Conservation (phyloP, 2,113 vertebrate genomes). For the Axis porcinus region DNA sequence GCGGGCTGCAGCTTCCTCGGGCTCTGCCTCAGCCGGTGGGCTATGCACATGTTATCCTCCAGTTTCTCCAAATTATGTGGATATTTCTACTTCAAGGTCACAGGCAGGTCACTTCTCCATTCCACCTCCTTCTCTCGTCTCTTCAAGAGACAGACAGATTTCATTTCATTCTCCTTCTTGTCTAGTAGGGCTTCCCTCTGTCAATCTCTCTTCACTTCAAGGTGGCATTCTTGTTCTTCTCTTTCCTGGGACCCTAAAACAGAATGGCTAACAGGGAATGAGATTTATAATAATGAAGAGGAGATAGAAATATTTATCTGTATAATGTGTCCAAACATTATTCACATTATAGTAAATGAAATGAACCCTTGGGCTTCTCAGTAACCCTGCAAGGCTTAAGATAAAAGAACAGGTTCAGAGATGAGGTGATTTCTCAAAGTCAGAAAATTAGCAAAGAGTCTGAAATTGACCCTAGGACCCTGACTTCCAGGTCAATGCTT, state of each 20-base stretch:
- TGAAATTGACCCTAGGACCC: no score
- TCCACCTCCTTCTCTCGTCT: not conserved
- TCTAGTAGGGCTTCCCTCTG: not conserved
- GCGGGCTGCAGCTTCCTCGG: not conserved
- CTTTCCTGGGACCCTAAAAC: not conserved
- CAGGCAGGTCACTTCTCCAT: not conserved
- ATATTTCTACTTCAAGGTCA: not conserved
- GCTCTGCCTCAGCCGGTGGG: accelerated
- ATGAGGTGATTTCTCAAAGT: not conserved
- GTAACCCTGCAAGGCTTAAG: not conserved
- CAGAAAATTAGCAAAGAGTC: not conserved
- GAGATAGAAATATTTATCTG: not conserved
- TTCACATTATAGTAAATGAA: not conserved
- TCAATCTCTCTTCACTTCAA: not conserved
- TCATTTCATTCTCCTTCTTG: not conserved
- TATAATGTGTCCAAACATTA: not conserved
- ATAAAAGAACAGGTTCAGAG: not conserved
- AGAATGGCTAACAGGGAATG: not conserved
- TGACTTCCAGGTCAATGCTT: not conserved
- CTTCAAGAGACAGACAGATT: not conserved
- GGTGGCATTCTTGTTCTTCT: not conserved
- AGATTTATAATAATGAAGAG: not conserved
- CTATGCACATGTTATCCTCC: accelerated
- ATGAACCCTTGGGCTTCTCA: not conserved
- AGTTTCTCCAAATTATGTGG: no score